Base-by-base conservation (phyloP, 2,797 vertebrate genomes). In the Thaleichthys pacificus region DNA sequence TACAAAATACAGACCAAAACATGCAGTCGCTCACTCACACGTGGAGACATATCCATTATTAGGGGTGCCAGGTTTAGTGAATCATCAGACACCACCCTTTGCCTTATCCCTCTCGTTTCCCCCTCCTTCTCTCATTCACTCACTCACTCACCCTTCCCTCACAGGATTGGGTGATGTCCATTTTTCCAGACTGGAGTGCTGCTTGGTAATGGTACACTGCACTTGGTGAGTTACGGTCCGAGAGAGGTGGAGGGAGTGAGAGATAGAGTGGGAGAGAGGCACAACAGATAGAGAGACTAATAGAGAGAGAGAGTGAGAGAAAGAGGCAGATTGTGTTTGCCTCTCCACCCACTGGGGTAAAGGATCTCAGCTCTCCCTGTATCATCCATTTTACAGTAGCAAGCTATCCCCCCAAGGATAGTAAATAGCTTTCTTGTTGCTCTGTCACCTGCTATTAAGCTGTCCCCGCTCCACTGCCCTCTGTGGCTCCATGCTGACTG, bases 1-100 rank as follows among this genome's bases (percentile, higher is more conserved):
- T 67, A 26, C 76, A 76, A 66, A 74, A 66, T n/a, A 74, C 76
- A 57, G 66, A 35, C 60, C 15, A 54, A 54, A 54, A 57, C 66
- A 73, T 49, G n/a, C 62, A 32, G 68, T 28, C 72, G 42, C 68
- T 56, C 57, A 57, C 19, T 69, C 70, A 58, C 71, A 71, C 26
- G 69, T 5, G 38, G 60, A 69, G 64, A 24, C 8, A 6, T 32
- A 66, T 24, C 61, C 14, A 70, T 66, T 66, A 60, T 73, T 56
- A 68, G 76, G 61, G 80, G 80, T 79, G 84, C 85, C 86, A 87
- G 68, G 73, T 73, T 71, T 73, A 42, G 79, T 84, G 87, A 89
- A 82, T 87, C 87, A 80, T 80, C 84, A 77, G 85, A 82, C 80
- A 72, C 77, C 63, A 78, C 77, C 77, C 68, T 73, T 28, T 61